Base-by-base conservation (phyloP, 2,113 vertebrate species). In the Malurus melanocephalus region DNA sequence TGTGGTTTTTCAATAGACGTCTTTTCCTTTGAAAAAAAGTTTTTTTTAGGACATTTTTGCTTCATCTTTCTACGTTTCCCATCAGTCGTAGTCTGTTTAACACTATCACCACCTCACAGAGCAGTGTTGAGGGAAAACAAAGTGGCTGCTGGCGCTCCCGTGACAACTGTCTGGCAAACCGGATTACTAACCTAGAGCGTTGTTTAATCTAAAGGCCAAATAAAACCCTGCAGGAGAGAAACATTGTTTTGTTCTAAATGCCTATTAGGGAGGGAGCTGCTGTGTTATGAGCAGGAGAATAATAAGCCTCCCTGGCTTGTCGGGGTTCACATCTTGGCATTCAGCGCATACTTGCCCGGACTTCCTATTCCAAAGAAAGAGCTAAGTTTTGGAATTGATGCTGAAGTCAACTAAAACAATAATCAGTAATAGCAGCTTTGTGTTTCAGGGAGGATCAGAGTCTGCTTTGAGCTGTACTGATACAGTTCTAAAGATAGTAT, bases 141-240 rank as follows among this genome's bases (percentile, higher is more conserved):
- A 93, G 65, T 73, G 93, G 80, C 60, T 88, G 87, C 48, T 95
- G 43, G 60, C 90, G 93, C 90, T 75, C 85, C 35, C 0, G 4
- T 73, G 90, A 81, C 74, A 90, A 90, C 69, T 35, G 76, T 68
- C 90, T 92, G 92, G 55, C 89, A 86, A 88, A 78, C 61, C 69
- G 79, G 83, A 79, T 94, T 92, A 52, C 55, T 60, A 67, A 71
- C 90, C 80, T 89, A 27, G 59, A 87, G 40, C 14, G 30, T 52
- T 90, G 92, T 49, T 95, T 93, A 92, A 78, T 89, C 55, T 91
- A 92, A 40, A 93, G 67, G 52, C n/a, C 57, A 80, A 94, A 93
- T 85, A 91, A 93, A 95, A 93, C 21, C 16, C 83, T 57, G 91
- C 76, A 95, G 86, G 88, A 94, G 46, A 60, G 64, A 87, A 83